These are phyloP conservation scores for Pardosa pseudoannulata DNA, from an alignment of 2,888 invertebrate species.

Conservation along the genomic window DNA sequence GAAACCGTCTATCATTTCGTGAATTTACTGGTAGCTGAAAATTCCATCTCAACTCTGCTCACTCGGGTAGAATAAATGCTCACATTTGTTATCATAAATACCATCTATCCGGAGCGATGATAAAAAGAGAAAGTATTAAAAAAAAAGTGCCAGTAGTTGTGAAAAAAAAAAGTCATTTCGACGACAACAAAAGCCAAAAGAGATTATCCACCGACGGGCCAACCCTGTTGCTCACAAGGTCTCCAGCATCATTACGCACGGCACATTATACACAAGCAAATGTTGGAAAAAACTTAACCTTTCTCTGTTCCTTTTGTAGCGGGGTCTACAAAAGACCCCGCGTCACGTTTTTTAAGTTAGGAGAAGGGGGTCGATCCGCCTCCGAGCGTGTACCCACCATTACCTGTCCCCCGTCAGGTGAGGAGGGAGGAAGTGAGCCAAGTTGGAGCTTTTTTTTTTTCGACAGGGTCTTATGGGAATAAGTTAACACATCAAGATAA, in stretches of 20 bases:
- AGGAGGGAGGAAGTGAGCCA: background rate
- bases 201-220: background rate
- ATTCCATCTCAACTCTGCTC: background rate
- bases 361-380: background rate
- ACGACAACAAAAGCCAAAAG: background rate
- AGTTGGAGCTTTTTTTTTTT: background rate
- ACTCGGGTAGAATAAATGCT: background rate
- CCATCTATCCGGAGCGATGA: background rate
- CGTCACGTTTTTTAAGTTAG: slow-evolving; percentile 6
- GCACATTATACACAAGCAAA: background rate
- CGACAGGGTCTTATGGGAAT: background rate
- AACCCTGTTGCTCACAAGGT: background rate
- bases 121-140: too few species aligned
- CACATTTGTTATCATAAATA: background rate
- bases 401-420: background rate
- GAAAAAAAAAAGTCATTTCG: background rate
- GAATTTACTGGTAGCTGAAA: background rate
- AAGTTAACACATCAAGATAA: background rate
- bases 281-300: slow-evolving; percentile 9
- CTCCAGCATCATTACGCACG: background rate
- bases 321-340: background rate
- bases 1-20: too few species aligned
- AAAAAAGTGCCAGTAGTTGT: background rate
- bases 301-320: background rate
- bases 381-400: slow-evolving; percentile 1